These are phyloP conservation scores for Orchesellides sinensis DNA, from an alignment of 2,888 invertebrate genomes.

Conservation along the genomic window DNA sequence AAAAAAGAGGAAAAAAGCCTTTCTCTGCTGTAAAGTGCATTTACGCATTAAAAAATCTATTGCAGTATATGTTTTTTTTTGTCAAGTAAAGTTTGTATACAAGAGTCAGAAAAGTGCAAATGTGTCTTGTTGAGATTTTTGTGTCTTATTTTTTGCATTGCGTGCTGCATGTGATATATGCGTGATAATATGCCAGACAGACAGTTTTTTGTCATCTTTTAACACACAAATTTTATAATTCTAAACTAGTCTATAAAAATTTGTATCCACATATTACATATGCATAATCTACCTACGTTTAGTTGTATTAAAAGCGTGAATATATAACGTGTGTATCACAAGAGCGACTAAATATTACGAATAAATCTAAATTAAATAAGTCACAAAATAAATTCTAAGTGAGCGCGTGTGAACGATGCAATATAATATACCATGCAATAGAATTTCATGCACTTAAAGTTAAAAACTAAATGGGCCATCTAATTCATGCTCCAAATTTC, in stretches of 20 bases:
- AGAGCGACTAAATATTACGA: no score
- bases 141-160: conserved; percentile 37
- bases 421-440: no score
- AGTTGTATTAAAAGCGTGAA: no score
- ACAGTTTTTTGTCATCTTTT: neutral
- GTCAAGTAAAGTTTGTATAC: conserved; percentile 1
- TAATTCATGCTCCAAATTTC: conserved; percentile 8
- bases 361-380: no score
- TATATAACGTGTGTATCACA: no score
- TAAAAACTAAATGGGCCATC: neutral
- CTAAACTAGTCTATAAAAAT: no score
- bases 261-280: no score
- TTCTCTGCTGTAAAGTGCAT: neutral
- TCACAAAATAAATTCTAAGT: no score
- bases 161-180: conserved; percentile 55
- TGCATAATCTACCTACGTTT: no score
- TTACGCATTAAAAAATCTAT: neutral
- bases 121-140: neutral
- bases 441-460: no score
- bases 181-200: conserved; percentile 16
- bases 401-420: no score
- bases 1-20: neutral
- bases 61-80: neutral
- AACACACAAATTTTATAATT: conserved; percentile 6
- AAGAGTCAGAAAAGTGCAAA: neutral